phyloP scores from a whole-genome alignment of 2,888 invertebrate species.

The Seladonia tumulorum region DNA sequence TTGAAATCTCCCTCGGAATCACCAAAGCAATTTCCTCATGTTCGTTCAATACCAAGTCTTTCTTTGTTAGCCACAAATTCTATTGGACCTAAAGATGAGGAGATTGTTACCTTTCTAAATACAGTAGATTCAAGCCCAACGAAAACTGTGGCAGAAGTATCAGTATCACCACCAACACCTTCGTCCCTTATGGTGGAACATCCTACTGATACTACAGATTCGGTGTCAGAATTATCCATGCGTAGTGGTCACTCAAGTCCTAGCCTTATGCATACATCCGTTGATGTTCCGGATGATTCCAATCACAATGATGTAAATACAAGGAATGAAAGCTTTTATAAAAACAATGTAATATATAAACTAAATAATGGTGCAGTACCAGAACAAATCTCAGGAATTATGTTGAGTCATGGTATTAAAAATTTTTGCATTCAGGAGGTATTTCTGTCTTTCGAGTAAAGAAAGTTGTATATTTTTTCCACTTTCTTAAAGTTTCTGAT shows the following conservation, averaged over 20 bases:
- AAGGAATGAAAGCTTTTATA: slow-evolving; percentile 52
- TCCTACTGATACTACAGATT: slow-evolving; percentile 74
- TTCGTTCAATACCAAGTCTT: slow-evolving; percentile 52
- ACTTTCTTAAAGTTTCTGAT: background rate
- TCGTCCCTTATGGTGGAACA: slow-evolving; percentile 75
- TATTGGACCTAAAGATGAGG: slow-evolving; percentile 69
- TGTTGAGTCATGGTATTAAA: slow-evolving; percentile 66
- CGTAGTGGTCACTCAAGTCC: slow-evolving; percentile 75
- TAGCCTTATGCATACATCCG: slow-evolving; percentile 62
- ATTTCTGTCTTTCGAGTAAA: background rate
- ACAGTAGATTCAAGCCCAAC: slow-evolving; percentile 69
- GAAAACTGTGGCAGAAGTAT: slow-evolving; percentile 51
- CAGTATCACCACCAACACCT: slow-evolving; percentile 69
- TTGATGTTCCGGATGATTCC: slow-evolving; percentile 69
- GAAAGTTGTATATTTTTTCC: background rate
- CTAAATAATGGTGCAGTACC: slow-evolving; percentile 21
- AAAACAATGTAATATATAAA: slow-evolving; percentile 15
- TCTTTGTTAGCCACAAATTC: slow-evolving; percentile 45
- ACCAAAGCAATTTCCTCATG: slow-evolving; percentile 40
- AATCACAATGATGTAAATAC: slow-evolving; percentile 41
- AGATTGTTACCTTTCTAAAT: slow-evolving; percentile 73
- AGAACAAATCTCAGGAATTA: slow-evolving; percentile 83
- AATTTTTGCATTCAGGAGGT: background rate
- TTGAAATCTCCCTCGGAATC: slow-evolving; percentile 37
- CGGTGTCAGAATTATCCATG: slow-evolving; percentile 74